Evolutionary conservation across 2,113 vertebrate genomes (phyloP), one percentile per base, ranked within the genome.

Genomic region (Psilopogon haemacephalus): DNA sequence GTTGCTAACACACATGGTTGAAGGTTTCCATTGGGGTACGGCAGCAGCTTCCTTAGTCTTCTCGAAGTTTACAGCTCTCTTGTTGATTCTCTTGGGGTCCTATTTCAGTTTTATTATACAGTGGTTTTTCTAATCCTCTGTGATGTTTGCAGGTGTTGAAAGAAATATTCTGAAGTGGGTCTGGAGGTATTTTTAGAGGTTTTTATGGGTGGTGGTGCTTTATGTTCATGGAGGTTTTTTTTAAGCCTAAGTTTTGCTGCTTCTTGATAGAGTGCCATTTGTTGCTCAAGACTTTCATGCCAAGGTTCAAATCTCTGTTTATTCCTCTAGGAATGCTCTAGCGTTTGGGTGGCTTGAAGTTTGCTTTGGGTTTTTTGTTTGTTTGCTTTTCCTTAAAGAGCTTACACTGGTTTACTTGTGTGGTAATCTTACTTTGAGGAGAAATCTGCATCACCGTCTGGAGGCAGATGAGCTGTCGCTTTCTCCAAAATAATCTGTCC

Each of bases 151-250:
- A 72, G 65, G 48, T 78, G 14, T 72, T 64, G 44, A 90, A 89
- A 64, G 33, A 67, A 87, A 28, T 32, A 33, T 4, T 68, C 35
- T 75, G 48, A 84, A 50, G 35, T 30, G 27, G 42, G 8, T 78
- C 72, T 84, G 26, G 17, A 21, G 8, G 3, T 48, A 11, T 11
- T 38, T 78, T 26, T 38, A 18, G 38, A 10, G 21, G 11, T 0
- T 14, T 48, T 42, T 35, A 23, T 32, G 21, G n/a, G 27, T 76
- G 5, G 0, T n/a, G 46, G 6, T 74, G 7, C 7, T 24, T 78
- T 81, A 33, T 46, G 2, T 62, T 82, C 0, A 0, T n/a, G 28
- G 3, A 14, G 33, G 5, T 50, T 70, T 28, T 27, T 64, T 76
- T 75, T 56, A 80, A 40, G 16, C 32, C 59, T 44, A 38, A 56